These are phyloP conservation scores for Lasioglossum oenotherae DNA, from an alignment of 2,888 invertebrate genomes.

Conservation along the genomic window DNA sequence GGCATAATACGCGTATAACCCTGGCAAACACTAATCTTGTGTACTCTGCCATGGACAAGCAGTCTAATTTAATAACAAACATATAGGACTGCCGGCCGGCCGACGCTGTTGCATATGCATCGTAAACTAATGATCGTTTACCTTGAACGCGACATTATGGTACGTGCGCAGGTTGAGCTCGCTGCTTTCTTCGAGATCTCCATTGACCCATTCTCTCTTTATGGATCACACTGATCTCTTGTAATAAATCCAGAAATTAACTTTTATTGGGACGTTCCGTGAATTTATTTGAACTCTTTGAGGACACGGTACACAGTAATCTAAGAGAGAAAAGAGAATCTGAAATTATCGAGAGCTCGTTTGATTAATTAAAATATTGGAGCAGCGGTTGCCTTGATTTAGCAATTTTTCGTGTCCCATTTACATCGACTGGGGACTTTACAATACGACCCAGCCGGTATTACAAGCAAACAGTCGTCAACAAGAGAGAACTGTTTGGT, in stretches of 20 bases:
- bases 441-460: not conserved
- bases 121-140: conserved; percentile 43
- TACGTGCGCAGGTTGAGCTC: not conserved
- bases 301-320: too few species aligned
- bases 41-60: conserved; percentile 36
- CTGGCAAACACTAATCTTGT: conserved; percentile 44
- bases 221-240: not conserved
- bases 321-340: not conserved
- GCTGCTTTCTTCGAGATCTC: not conserved
- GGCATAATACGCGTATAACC: conserved; percentile 41
- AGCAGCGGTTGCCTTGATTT: not conserved
- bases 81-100: conserved; percentile 27
- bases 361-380: not conserved
- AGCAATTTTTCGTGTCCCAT: not conserved
- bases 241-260: not conserved
- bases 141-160: not conserved
- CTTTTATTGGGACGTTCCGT: not conserved
- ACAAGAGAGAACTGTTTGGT: not conserved
- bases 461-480: not conserved
- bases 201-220: not conserved
- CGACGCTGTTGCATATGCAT: conserved; percentile 32
- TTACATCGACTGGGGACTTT: not conserved
- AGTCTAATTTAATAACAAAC: conserved; percentile 56
- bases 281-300: not conserved
- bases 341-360: not conserved